phyloP scores from a whole-genome alignment of 2,888 invertebrate genomes.

The Stenchaetothrips biformis region DNA sequence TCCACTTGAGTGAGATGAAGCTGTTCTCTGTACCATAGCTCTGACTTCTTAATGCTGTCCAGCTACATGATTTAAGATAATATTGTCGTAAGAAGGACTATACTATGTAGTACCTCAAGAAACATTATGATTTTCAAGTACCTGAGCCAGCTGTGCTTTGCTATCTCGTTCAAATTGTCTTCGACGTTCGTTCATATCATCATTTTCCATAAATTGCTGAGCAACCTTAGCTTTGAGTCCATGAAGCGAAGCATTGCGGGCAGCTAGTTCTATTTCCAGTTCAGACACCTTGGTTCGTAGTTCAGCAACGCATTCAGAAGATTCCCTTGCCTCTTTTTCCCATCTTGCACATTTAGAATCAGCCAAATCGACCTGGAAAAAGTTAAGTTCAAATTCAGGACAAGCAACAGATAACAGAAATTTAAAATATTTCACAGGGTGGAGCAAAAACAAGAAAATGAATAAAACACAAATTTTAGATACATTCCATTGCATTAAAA shows the following conservation, averaged over 20 bases:
- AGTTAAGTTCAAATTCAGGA: not conserved
- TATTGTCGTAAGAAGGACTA: not conserved
- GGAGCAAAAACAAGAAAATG: too few species aligned
- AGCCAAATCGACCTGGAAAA: constrained; percentile 8
- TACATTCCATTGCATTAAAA: too few species aligned
- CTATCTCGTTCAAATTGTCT: constrained; percentile 5
- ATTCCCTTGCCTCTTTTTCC: not conserved
- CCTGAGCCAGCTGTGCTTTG: not conserved
- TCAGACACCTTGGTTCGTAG: not conserved
- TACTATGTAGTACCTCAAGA: not conserved
- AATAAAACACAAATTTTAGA: too few species aligned
- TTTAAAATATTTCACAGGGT: not conserved
- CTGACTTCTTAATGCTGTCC: constrained; percentile 2
- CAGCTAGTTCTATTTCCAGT: constrained; percentile 10
- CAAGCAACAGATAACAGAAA: not conserved
- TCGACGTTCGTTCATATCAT: not conserved
- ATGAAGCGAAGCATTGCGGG: not conserved
- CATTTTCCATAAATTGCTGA: constrained; percentile 14
- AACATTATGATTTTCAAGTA: not conserved
- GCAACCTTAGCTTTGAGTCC: constrained; percentile 11
- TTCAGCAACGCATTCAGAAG: not conserved
- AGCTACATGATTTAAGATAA: not conserved
- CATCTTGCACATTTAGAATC: not conserved
- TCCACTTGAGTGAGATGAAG: constrained; percentile 10
- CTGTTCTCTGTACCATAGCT: not conserved